Base-by-base conservation (phyloP, 2,888 invertebrate genomes). In the Xanthorhoe designata region DNA sequence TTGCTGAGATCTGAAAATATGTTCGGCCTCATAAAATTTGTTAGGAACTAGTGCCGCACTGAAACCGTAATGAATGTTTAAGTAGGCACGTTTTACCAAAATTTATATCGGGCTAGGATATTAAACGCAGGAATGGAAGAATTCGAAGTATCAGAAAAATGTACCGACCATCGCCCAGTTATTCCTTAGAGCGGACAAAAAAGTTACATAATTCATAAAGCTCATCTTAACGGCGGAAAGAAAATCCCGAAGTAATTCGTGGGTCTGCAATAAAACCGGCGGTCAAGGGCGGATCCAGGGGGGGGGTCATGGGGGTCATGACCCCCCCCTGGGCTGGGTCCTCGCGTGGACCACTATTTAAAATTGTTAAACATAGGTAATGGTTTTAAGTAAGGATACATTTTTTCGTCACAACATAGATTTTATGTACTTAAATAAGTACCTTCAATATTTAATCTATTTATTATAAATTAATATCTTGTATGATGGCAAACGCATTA, bases 221-320 rank as follows among this genome's bases (percentile, higher is more conserved):
- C 74, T 71, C 72, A 74, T 73, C 74, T 69, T 70, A 66, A 75
- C 69, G 72, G 66, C 64, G 64, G 76, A 76, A 79, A 77, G 77
- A 79, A 81, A 81, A 78, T 75, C 76, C 78, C 71, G 69, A 75
- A 78, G 80, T 81, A 82, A 86, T 86, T 85, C 81, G 79, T 82
- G 80, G 80, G 72, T 69, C 78, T 81, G 84, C 86, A 87, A 86
- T 89, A 89, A 83, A 87, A 81, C 51, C 35, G 78, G 77, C 81
- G 84, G 82, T 84, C 84, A 78, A n/a, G n/a, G n/a, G n/a, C n/a
- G n/a, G n/a, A n/a, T n/a, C n/a, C n/a, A n/a, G n/a, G n/a, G n/a
- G n/a, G n/a, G n/a, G n/a, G n/a, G n/a, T n/a, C n/a, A n/a, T n/a
- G n/a, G n/a, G n/a, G n/a, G n/a, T n/a, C n/a, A n/a, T n/a, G n/a